A percentile compares a stretch with the other conserved stretches of the same genome.
phyloP scores from a whole-genome alignment of 2,797 vertebrate species.

The Micromesistius poutassou region DNA sequence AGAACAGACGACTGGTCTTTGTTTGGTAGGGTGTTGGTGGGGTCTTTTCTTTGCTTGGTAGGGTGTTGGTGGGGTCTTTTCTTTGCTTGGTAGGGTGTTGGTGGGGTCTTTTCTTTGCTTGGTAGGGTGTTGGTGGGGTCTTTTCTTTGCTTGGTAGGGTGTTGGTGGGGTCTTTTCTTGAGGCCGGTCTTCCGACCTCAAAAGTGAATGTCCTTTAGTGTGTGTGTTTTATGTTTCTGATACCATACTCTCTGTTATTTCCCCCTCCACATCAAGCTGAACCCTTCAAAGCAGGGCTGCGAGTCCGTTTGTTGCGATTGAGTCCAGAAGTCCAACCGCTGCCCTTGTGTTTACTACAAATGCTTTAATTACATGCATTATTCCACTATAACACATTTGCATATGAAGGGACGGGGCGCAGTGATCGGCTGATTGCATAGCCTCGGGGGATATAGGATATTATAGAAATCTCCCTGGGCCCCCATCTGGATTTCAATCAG shows the following conservation, averaged over 20 bases:
- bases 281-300: not conserved
- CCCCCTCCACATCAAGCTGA: not conserved
- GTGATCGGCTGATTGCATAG: conserved; percentile 41
- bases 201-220: not conserved
- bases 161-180: not conserved
- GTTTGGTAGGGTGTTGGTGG: no score
- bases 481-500: conserved; percentile 41
- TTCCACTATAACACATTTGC: conserved; percentile 39
- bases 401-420: conserved; percentile 33
- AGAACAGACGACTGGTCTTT: not conserved
- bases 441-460: conserved; percentile 29
- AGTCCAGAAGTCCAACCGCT: not conserved
- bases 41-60: no score
- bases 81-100: no score
- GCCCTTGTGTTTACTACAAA: conserved; percentile 42
- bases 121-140: not conserved
- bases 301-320: not conserved
- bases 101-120: no score
- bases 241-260: not conserved
- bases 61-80: no score
- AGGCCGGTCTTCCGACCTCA: not conserved
- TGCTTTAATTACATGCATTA: conserved; percentile 40
- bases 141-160: not conserved
- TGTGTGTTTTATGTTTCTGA: not conserved
- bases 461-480: conserved; percentile 32